Evolutionary conservation across 2,113 vertebrate species (phyloP).

Genomic region (Zapornia atra): DNA sequence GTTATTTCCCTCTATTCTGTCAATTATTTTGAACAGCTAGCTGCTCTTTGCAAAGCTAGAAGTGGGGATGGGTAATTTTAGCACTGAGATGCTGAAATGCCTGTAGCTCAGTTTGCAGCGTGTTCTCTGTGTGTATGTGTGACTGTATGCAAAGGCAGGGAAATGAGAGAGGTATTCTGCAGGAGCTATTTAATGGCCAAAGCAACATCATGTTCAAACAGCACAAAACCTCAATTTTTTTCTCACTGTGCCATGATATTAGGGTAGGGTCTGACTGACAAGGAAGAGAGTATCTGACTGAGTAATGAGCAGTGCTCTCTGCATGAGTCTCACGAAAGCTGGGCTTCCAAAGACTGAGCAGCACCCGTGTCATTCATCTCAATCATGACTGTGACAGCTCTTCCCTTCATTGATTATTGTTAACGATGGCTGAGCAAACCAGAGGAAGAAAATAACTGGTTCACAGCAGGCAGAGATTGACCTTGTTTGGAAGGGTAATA

Average conservation of each 20-base stretch:
- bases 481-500: not conserved
- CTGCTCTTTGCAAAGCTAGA: not conserved
- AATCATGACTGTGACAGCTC: constrained; percentile 8
- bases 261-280: not conserved
- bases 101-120: not conserved
- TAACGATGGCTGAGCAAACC: not conserved
- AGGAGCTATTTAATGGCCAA: not conserved
- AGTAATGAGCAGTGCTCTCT: not conserved
- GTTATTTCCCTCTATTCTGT: not conserved
- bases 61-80: not conserved
- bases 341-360: not conserved
- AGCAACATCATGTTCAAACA: not conserved
- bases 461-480: not conserved
- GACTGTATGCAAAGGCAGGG: not conserved
- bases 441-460: not conserved
- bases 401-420: constrained; percentile 16
- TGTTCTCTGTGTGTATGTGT: not conserved
- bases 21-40: not conserved
- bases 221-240: not conserved
- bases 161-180: not conserved
- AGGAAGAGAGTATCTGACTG: not conserved
- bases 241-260: not conserved
- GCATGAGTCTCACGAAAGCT: not conserved
- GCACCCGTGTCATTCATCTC: not conserved
- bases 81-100: not conserved